phyloP scores from a whole-genome alignment of 1,140 invertebrate genomes.

The Planococcus citri region DNA sequence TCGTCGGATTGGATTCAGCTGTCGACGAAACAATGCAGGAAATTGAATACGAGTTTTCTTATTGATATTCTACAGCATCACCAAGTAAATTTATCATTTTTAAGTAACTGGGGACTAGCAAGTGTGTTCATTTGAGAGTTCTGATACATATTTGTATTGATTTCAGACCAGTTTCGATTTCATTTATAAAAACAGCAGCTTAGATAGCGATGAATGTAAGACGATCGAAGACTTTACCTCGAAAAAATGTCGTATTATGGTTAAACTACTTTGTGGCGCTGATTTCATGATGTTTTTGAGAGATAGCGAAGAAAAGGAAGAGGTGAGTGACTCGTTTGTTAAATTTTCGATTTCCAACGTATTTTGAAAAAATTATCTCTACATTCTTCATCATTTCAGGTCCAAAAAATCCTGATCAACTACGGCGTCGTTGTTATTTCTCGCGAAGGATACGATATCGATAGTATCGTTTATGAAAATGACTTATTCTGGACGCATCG shows the following conservation, averaged over 20 bases:
- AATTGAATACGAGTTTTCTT: slow-evolving; percentile 66
- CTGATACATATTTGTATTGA: background rate
- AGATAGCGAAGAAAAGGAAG: background rate
- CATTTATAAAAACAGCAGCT: background rate
- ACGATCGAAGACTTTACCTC: background rate
- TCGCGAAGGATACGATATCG: slow-evolving; percentile 68
- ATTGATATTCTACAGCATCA: slow-evolving; percentile 64
- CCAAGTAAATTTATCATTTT: slow-evolving; percentile 40
- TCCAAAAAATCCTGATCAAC: slow-evolving; percentile 75
- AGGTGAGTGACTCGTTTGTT: background rate
- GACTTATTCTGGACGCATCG: slow-evolving; percentile 54
- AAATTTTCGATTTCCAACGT: background rate
- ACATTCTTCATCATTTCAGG: too few relatives aligned
- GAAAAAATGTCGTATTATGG: slow-evolving; percentile 70
- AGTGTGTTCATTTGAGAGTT: background rate
- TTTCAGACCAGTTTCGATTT: background rate
- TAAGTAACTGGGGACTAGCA: too few relatives aligned
- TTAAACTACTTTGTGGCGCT: slow-evolving; percentile 71
- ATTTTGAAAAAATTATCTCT: background rate
- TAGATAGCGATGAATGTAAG: background rate
- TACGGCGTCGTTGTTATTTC: slow-evolving; percentile 83
- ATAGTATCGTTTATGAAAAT: slow-evolving; percentile 84
- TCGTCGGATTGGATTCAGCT: slow-evolving; percentile 69
- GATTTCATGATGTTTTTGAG: slow-evolving; percentile 67
- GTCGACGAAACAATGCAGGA: slow-evolving; percentile 72